Evolutionary conservation across 2,888 invertebrate species (phyloP), one percentile per base, ranked within the genome.

Genomic region (Parnassius orleans): DNA sequence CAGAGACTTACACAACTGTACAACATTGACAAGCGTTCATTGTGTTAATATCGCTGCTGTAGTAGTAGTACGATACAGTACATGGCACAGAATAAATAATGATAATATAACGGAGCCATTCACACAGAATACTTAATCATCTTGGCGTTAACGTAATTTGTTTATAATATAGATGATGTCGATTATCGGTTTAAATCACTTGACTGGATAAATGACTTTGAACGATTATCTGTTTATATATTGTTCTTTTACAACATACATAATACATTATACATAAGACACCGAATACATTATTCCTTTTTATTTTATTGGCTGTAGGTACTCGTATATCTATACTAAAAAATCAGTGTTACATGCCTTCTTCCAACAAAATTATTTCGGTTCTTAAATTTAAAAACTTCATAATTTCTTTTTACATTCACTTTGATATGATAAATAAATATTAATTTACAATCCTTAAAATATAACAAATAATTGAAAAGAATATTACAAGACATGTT

Each of bases 151-250:
- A 58, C 50, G 58, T 54, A 63, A 63, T 63, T 63, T 63, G 58
- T 63, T 61, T 57, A 48, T 50, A 58, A 51, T 54, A 54, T 44
- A 62, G 62, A 62, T 63, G 58, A 42, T 54, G 58, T 63, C 54
- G 62, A 63, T 58, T 53, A 54, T 58, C 54, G 50, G 58, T 54
- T 63, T 51, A 50, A 58, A 63, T 63, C 55, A 63, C 63, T 59
- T 56, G 55, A 15, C 50, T 54, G 55, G 54, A 51, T 58, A 58
- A 50, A 58, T 58, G 50, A 54, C 53, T 50, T 33, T 11, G 15
- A 19, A 57, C 57, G 53, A 53, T 58, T 54, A 54, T 62, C 53
- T 57, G 5, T 44, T 44, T 15, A 33, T 1, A 7, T 50, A 15
- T 24, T 46, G 12, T 55, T 55, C 9, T 53, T 43, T 19, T 42